A percentile compares a stretch with the other conserved stretches of the same genome.
Evolutionary conservation across 2,113 vertebrate genomes (phyloP).

Genomic region (Malurus cyaneus): DNA sequence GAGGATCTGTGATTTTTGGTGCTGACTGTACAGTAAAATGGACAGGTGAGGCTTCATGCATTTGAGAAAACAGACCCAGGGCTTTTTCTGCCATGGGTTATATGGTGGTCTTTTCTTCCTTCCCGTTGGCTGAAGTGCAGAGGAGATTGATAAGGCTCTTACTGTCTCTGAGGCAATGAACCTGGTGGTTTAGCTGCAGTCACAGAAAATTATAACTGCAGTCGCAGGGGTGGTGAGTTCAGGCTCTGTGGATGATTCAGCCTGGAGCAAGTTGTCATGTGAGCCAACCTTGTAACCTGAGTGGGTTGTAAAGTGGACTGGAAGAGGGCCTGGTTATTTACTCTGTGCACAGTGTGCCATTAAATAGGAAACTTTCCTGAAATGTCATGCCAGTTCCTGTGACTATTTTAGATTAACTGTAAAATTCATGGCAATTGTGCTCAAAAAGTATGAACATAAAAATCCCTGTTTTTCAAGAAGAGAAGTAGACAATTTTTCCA

Average conservation of each 20-base stretch:
- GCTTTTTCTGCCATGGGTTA: neutral
- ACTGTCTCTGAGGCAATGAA: neutral
- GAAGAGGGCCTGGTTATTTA: neutral
- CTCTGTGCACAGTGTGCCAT: neutral
- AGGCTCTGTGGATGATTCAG: neutral
- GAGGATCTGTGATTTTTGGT: neutral
- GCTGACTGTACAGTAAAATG: neutral
- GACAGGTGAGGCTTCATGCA: neutral
- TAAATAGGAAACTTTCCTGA: constrained; percentile 15
- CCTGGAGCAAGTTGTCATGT: neutral
- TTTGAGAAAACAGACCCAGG: neutral
- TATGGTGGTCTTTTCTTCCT: neutral
- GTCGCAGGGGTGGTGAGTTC: neutral
- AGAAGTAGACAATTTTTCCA: neutral
- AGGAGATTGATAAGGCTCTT: neutral
- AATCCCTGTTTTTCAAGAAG: neutral
- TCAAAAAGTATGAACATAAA: neutral
- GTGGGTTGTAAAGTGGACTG: neutral
- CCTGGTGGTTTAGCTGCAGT: neutral
- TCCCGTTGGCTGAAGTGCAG: neutral
- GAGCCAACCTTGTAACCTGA: constrained; percentile 1
- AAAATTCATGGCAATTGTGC: neutral
- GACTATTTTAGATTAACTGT: neutral
- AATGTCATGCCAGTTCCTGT: neutral
- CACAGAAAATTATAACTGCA: neutral